These are phyloP conservation scores for Chelonus insularis DNA, from an alignment of 1,140 invertebrate species.

Conservation along the genomic window DNA sequence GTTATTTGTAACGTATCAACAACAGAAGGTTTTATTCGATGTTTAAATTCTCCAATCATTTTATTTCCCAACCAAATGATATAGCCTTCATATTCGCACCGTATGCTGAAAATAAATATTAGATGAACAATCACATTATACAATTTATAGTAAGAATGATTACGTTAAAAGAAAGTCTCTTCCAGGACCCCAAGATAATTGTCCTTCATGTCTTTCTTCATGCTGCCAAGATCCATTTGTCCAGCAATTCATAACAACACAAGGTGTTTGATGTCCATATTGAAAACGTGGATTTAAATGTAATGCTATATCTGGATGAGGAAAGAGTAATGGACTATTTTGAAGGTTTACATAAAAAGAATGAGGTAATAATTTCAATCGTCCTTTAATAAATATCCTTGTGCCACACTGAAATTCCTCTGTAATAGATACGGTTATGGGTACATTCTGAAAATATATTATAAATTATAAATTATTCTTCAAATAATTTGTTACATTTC, in stretches of 20 bases:
- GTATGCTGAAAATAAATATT: constrained; percentile 40
- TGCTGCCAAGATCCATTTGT: constrained; percentile 49
- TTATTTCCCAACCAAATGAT: constrained; percentile 51
- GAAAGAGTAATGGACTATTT: constrained; percentile 64
- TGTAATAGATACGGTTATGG: constrained; percentile 55
- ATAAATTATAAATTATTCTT: constrained; percentile 15
- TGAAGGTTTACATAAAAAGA: constrained; percentile 73
- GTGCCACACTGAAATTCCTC: constrained; percentile 57
- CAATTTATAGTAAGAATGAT: too few relatives aligned
- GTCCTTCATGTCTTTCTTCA: constrained; percentile 55
- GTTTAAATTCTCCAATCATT: constrained; percentile 53
- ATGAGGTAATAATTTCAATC: constrained; percentile 67
- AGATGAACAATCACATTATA: neutral
- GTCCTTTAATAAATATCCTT: constrained; percentile 63
- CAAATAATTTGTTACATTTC: too few relatives aligned
- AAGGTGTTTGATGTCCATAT: constrained; percentile 45
- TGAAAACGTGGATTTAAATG: constrained; percentile 70
- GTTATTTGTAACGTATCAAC: constrained; percentile 50
- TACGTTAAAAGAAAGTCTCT: constrained; percentile 54
- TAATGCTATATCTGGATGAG: constrained; percentile 65
- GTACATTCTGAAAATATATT: constrained; percentile 48
- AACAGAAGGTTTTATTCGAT: constrained; percentile 43
- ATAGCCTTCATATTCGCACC: constrained; percentile 46
- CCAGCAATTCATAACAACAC: constrained; percentile 59
- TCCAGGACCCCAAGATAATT: constrained; percentile 54